Conservation (phyloP, 2,797 vertebrate genomes). For the Natrix natrix region DNA sequence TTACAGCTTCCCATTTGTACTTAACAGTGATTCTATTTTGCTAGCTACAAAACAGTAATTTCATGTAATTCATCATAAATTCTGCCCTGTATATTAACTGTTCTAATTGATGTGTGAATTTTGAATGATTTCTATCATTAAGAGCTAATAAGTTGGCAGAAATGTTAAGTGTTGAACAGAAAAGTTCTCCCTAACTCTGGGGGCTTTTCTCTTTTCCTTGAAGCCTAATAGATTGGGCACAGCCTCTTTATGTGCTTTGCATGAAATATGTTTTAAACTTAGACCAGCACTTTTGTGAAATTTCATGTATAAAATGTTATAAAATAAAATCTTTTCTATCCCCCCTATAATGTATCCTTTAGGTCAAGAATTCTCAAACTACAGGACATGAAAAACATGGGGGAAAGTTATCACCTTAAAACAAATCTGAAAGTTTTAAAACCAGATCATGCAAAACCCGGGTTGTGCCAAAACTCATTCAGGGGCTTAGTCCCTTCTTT, state of each 20-base stretch:
- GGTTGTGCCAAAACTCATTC: neutral
- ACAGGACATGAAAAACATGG: neutral
- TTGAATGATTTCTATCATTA: neutral
- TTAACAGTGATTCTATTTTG: neutral
- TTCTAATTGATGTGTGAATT: neutral
- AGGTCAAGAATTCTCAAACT: neutral
- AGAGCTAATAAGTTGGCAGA: neutral
- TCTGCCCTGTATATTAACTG: neutral
- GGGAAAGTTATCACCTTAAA: neutral
- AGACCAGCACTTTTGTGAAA: neutral
- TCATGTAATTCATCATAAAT: neutral
- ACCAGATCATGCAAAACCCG: neutral
- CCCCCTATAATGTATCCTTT: neutral
- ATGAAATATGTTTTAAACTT: neutral
- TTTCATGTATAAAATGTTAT: neutral
- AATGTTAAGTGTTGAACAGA: neutral
- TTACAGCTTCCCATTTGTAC: neutral
- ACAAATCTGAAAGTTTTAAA: neutral
- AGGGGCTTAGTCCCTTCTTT: neutral
- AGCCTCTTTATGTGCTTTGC: neutral
- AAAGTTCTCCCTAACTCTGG: neutral
- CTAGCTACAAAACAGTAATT: neutral
- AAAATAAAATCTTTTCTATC: neutral
- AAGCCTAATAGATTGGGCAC: neutral
- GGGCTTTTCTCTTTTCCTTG: neutral